Base-by-base conservation (phyloP, 2,888 invertebrate genomes). In the Chydorus sphaericus region DNA sequence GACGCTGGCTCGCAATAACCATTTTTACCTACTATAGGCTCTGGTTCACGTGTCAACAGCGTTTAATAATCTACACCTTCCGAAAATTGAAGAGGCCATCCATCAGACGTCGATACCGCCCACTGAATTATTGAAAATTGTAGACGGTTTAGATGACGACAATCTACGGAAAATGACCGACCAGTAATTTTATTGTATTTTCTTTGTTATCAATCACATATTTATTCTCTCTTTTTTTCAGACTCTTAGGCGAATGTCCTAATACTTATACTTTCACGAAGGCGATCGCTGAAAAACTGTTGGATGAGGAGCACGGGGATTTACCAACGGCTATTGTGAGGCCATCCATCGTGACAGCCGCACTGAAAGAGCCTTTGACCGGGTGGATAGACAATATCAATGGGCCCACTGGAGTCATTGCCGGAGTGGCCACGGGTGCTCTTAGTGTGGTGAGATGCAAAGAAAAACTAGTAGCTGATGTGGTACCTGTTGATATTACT, bases 211-310 rank as follows among this genome's bases (percentile, higher is more conserved):
- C n/a, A n/a, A n/a, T n/a, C n/a, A n/a, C n/a, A n/a, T n/a, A n/a
- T n/a, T n/a, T n/a, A n/a, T n/a, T n/a, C n/a, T n/a, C n/a, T n/a
- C n/a, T n/a, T n/a, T n/a, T n/a, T n/a, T n/a, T n/a, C n/a, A n/a
- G n/a, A n/a, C n/a, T n/a, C n/a, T n/a, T n/a, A 75, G 88, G 88
- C 62, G 81, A 81, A 66, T 81, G 92, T 66, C 97, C 97, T 56
- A 97, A 97, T 72, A 96, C 96, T 23, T 97, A 97, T 72, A 96
- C 94, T 37, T 88, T 90, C 73, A 96, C 96, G 60, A 97, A 97
- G 76, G 91, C 94, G 55, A 73, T 97, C 62, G 92, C 94, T 36
- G 97, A 97, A 70, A 82, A 86, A 66, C 81, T 93, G 77, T 75
- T 97, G 61, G 77, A 82, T 63, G 82, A 84, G 66, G 84, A 82